These are phyloP conservation scores for Falco rusticolus DNA, from an alignment of 2,797 vertebrate genomes.

Conservation along the genomic window DNA sequence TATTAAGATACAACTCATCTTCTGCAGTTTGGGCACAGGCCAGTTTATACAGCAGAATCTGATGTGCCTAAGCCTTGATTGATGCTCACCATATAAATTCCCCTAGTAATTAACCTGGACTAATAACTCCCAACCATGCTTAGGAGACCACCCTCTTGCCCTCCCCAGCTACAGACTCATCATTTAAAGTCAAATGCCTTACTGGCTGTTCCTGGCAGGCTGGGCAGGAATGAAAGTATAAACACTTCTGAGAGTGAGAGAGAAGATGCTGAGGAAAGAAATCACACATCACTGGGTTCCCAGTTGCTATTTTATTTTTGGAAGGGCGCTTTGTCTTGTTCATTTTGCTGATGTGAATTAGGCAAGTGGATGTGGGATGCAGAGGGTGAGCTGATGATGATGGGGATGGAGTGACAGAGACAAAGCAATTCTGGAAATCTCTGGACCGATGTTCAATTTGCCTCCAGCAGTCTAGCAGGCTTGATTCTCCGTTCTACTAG, in stretches of 20 bases:
- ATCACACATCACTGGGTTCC: neutral
- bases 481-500: neutral
- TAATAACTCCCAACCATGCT: constrained; percentile 27
- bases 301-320: neutral
- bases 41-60: constrained; percentile 23
- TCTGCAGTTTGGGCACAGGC: neutral
- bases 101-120: constrained; percentile 38
- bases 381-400: neutral
- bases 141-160: constrained; percentile 25
- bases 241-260: neutral
- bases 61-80: constrained; percentile 25
- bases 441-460: neutral
- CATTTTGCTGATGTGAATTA: neutral
- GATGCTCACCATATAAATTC: constrained; percentile 27
- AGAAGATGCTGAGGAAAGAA: neutral
- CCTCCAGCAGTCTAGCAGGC: neutral
- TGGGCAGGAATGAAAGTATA: neutral
- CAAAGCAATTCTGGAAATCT: constrained; percentile 2
- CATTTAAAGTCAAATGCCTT: constrained; percentile 45
- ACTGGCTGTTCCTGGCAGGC: neutral
- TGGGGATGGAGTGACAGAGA: neutral
- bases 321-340: neutral
- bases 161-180: constrained; percentile 5
- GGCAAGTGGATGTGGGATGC: neutral
- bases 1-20: constrained; percentile 15